Conservation (phyloP, 2,113 vertebrate species). For the Pithys albifrons region DNA sequence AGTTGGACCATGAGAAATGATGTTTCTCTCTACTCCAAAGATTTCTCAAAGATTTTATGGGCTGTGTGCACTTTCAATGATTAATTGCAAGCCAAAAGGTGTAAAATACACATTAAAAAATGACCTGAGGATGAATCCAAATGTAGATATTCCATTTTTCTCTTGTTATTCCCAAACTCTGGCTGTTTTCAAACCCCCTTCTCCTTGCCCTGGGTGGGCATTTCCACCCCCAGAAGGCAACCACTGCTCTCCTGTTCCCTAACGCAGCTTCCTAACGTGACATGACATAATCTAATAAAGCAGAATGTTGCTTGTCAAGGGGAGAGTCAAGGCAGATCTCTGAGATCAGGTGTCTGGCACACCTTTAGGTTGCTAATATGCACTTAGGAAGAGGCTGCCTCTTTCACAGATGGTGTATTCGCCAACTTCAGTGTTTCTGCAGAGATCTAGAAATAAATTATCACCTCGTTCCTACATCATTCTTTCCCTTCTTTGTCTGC, state of each 20-base stretch:
- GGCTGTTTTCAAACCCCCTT: not conserved
- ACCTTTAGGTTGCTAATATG: slow-evolving; percentile 54
- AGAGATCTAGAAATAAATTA: slow-evolving; percentile 70
- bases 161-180: not conserved
- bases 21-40: not conserved
- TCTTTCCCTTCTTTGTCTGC: slow-evolving; percentile 43
- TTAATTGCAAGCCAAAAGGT: not conserved
- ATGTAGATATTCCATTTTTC: not conserved
- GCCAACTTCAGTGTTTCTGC: slow-evolving; percentile 58
- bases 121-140: not conserved
- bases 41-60: not conserved
- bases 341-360: slow-evolving; percentile 58
- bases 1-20: not conserved
- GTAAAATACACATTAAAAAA: not conserved
- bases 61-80: not conserved
- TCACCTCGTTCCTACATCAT: slow-evolving; percentile 44
- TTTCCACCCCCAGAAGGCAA: not conserved
- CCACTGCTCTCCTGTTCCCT: not conserved
- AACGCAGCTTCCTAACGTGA: slow-evolving; percentile 16
- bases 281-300: slow-evolving; percentile 60
- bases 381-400: slow-evolving; percentile 46
- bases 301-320: slow-evolving; percentile 51
- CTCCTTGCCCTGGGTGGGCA: not conserved
- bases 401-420: slow-evolving; percentile 67
- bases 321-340: not conserved